Base-by-base conservation (phyloP, 2,888 invertebrate genomes). In the Caenorhabditis zanzibari region DNA sequence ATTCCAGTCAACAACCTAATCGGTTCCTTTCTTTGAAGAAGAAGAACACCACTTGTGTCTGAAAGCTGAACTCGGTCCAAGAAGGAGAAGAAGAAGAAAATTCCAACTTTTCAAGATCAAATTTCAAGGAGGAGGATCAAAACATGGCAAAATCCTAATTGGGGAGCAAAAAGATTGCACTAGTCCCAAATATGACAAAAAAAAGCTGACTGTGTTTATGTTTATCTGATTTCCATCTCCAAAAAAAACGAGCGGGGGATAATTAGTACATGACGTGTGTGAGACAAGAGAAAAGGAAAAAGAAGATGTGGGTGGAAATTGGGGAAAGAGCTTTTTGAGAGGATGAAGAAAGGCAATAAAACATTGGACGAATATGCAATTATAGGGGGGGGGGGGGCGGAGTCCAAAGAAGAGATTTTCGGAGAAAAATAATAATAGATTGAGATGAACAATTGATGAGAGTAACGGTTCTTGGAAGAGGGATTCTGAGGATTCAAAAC, bases 331-430 rank as follows among this genome's bases (percentile, higher is more conserved):
- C n/a, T 44, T 44, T 44, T 44, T 44, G 5, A 5, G 14, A 41
- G 32, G 22, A 59, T 38, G 28, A 52, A 19, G 38, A 49, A 61
- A 72, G 47, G 71, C 58, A 72, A 72, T 71, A 71, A 71, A 71
- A 71, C 58, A 47, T 49, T 12, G 38, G 49, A 41, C 61, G 59
- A 47, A 59, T 47, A 58, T 47, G 28, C 59, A 72, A 72, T 72
- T 72, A 72, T 61, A 47, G 32, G 49, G 44, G 38, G 5, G 19
- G 28, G 32, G 49, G 44, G 38, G 5, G 19, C 9, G 26, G 28
- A 54, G 41, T 12, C 22, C 22, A 12, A 41, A 14, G 16, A n/a
- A 35, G 35, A 22, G 54, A 54, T 54, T 54, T 54, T 26, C 24
- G 54, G 26, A 54, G 24, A 54, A 54, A 54, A 47, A 47, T 47